phyloP scores from a whole-genome alignment of 2,888 invertebrate genomes.

The Tetropium fuscum region DNA sequence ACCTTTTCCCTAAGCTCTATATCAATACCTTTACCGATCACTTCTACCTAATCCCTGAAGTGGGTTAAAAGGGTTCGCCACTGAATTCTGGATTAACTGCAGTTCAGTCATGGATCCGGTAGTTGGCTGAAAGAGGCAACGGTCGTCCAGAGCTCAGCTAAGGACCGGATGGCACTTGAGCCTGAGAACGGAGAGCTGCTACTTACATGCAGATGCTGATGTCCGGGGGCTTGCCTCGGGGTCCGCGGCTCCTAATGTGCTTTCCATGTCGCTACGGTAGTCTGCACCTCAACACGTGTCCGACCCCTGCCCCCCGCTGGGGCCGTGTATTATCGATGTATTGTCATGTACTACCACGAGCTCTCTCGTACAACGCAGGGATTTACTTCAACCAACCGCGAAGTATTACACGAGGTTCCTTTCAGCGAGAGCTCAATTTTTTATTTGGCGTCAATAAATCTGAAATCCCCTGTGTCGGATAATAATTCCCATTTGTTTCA shows the following conservation, averaged over 20 bases:
- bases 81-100: slow-evolving; percentile 41
- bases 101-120: slow-evolving; percentile 38
- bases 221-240: slow-evolving; percentile 56
- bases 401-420: slow-evolving; percentile 57
- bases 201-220: slow-evolving; percentile 60
- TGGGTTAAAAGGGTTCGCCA: slow-evolving; percentile 42
- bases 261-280: slow-evolving; percentile 65
- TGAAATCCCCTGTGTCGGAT: slow-evolving; percentile 16
- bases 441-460: slow-evolving; percentile 15
- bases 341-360: slow-evolving; percentile 62
- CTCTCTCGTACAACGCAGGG: slow-evolving; percentile 55
- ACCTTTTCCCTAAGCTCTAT: too few relatives aligned
- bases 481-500: too few relatives aligned
- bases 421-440: slow-evolving; percentile 32
- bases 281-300: slow-evolving; percentile 67
- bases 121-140: slow-evolving; percentile 34
- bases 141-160: slow-evolving; percentile 33
- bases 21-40: slow-evolving; percentile 6
- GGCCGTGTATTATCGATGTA: slow-evolving; percentile 64
- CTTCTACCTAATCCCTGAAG: slow-evolving; percentile 11
- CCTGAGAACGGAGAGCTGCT: slow-evolving; percentile 57
- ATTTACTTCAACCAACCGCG: slow-evolving; percentile 62
- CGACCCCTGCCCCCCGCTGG: slow-evolving; percentile 54
- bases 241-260: slow-evolving; percentile 64
- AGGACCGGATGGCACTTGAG: slow-evolving; percentile 47